Evolutionary conservation across 2,797 vertebrate species (phyloP), one percentile per base, ranked within the genome.

Genomic region (Otolemur crassicaudatus): DNA sequence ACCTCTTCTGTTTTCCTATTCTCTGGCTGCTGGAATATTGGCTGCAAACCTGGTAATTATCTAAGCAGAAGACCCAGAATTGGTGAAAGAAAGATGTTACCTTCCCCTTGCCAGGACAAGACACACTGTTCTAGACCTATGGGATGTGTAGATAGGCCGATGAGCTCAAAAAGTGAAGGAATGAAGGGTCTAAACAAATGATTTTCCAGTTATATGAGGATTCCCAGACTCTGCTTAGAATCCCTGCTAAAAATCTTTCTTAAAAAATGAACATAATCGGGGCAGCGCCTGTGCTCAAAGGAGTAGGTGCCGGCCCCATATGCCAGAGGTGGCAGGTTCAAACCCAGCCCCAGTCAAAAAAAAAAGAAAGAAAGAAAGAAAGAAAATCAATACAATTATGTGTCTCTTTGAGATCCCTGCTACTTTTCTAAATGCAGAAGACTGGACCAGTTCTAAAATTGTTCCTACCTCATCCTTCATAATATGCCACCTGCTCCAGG

Each of bases 381-480:
- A 43, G 40, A 43, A 43, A 43, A 43, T 43, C 5, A 43, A 43
- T 43, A 43, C 40, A 43, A 7, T 43, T 43, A 27, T 70, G 14
- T 3, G 20, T 58, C 19, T 3, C 43, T 82, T n/a, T 65, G 43
- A 16, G 46, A 49, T 56, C 34, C 34, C 53, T 27, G 67, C 13
- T 14, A 17, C n/a, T 91, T 80, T 80, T 87, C 81, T 65, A 92
- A 94, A 83, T 23, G 17, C 40, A 87, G 58, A 22, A 87, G 69
- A 82, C 7, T 20, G 56, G 23, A 75, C 25, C 46, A 69, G 72
- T 80, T 94, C 67, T 63, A 69, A 83, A 90, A 40, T 7, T 80
- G 75, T 46, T 75, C 76, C 40, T 23, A 37, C 14, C 3, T 58
- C 19, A 23, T 67, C 40, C 34, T 94, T 86, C 40, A 5, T 11